Evolutionary conservation across 1,140 invertebrate genomes (phyloP), one percentile per base, ranked within the genome.

Genomic region (Dufourea novaeangliae): DNA sequence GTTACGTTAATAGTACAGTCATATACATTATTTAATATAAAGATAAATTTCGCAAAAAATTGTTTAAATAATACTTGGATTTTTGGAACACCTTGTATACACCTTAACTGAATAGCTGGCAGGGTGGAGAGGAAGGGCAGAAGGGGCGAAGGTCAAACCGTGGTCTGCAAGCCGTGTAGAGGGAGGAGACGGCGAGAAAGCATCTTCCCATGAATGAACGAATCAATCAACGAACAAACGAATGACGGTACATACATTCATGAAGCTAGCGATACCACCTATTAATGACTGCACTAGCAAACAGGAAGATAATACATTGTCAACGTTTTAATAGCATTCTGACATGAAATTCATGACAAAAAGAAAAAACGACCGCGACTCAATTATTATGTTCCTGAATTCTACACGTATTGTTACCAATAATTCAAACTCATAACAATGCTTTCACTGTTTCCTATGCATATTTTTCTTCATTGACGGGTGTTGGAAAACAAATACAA

Each of bases 131-230:
- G 66, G 46, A 79, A 66, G 56, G 61, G 54, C 50, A 32, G 57
- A 72, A 62, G 73, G 69, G 84, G 76, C 78, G 84, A 81, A 86
- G 81, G 73, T 76, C 73, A 69, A 76, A 76, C 39, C 64, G 46
- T 64, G 67, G 80, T 67, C 25, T 74, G 27, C 44, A 66, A 50
- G 20, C 27, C 46, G 50, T 34, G 62, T 67, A 68, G 74, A 75
- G 80, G 73, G 39, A 66, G 76, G 80, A 72, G 79, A 62, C 66
- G 69, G 76, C 77, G 73, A 83, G 85, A 86, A 79, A 82, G 70
- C 71, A 82, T 79, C 83, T 82, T 75, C 74, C 64, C 70, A 80
- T 80, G 79, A 80, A 84, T 85, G 83, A 85, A 84, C 76, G 83
- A 85, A 85, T 79, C 67, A 70, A 83, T 79, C 67, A 66, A 83